Percentiles rank a stretch among this genome's conserved stretches.
These are phyloP conservation scores for Luperina testacea DNA, from an alignment of 2,888 invertebrate genomes.

Conservation along the genomic window DNA sequence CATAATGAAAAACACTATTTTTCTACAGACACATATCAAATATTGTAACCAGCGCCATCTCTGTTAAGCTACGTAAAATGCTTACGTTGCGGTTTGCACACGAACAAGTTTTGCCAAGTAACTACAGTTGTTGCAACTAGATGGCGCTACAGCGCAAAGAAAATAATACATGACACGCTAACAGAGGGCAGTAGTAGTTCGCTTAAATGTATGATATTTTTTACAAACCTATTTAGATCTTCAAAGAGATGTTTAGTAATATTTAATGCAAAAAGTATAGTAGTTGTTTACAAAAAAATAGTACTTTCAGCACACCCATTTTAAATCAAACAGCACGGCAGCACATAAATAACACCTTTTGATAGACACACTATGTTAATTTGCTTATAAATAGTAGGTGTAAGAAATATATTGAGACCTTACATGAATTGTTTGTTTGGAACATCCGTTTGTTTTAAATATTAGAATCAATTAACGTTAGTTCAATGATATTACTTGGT, in stretches of 20 bases:
- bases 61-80: neutral
- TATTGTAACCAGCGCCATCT: constrained; percentile 61
- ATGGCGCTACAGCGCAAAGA: constrained; percentile 47
- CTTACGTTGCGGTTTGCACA: neutral
- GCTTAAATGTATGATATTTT: neutral
- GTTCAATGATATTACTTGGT: neutral
- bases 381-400: neutral
- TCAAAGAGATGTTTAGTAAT: neutral
- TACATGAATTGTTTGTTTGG: constrained; percentile 20
- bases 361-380: neutral
- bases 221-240: neutral
- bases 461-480: constrained; percentile 6
- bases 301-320: neutral
- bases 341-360: neutral
- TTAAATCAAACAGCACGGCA: neutral
- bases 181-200: constrained; percentile 63
- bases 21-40: accelerated
- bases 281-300: too few species aligned
- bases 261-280: neutral
- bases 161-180: neutral
- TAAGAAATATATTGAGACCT: neutral
- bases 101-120: constrained; percentile 2
- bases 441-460: constrained; percentile 26
- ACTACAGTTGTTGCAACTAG: constrained; percentile 32
- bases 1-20: neutral